Conservation (phyloP, 2,888 invertebrate genomes). For the Athetis lepigone region DNA sequence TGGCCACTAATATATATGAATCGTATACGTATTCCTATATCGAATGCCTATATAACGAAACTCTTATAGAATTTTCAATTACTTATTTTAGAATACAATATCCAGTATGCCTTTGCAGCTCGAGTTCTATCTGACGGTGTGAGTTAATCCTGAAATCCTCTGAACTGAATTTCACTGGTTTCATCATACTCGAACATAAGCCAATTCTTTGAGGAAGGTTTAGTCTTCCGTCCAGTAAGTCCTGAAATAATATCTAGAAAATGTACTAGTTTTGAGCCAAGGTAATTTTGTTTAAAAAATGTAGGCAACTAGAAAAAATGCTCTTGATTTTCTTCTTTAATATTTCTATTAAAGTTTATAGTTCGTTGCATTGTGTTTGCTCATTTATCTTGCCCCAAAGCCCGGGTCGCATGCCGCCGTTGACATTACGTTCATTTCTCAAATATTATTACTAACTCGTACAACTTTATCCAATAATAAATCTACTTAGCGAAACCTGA, state of each 20-base stretch:
- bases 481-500: constrained; percentile 71
- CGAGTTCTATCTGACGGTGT: constrained; percentile 13
- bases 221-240: constrained; percentile 20
- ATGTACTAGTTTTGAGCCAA: constrained; percentile 16
- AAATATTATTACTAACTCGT: constrained; percentile 83
- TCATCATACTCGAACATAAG: constrained; percentile 43
- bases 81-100: constrained; percentile 20
- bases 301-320: neutral
- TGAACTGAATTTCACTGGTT: constrained; percentile 39
- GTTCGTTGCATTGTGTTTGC: constrained; percentile 76
- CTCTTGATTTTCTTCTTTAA: constrained; percentile 18
- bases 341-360: constrained; percentile 49
- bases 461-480: constrained; percentile 80
- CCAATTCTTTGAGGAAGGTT: constrained; percentile 39
- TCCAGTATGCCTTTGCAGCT: constrained; percentile 22
- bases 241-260: constrained; percentile 45
- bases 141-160: constrained; percentile 48
- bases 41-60: no score
- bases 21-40: neutral
- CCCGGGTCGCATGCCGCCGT: constrained; percentile 80
- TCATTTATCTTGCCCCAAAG: constrained; percentile 83
- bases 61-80: neutral
- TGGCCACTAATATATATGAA: neutral
- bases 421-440: constrained; percentile 87
- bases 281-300: constrained; percentile 33